phyloP scores from a whole-genome alignment of 30 jellyfish, hydroid and myxozoan species.

The Aurelia sp. region DNA sequence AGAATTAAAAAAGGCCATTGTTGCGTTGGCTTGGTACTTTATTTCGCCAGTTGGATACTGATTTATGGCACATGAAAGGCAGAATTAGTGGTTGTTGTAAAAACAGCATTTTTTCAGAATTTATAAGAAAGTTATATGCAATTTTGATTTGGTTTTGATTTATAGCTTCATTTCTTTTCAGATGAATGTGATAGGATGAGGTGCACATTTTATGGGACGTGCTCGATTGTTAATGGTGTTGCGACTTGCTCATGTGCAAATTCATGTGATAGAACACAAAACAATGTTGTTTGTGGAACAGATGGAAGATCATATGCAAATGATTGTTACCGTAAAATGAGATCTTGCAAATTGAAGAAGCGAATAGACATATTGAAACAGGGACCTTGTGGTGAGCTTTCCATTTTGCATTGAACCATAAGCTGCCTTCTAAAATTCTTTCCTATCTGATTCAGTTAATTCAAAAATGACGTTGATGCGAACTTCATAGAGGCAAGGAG shows the following conservation, averaged over 20 bases:
- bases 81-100: too few relatives aligned
- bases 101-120: too few relatives aligned
- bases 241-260: constrained; percentile 57
- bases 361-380: neutral
- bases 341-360: constrained; percentile 37
- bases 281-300: constrained; percentile 44
- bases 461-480: too few relatives aligned
- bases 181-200: constrained; percentile 43
- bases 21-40: too few relatives aligned
- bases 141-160: too few relatives aligned
- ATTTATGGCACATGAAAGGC: too few relatives aligned
- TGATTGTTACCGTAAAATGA: constrained; percentile 41
- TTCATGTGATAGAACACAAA: constrained; percentile 27
- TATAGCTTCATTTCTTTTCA: neutral
- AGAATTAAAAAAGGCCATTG: too few relatives aligned
- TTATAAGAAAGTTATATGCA: too few relatives aligned
- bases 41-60: too few relatives aligned
- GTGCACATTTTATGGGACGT: constrained; percentile 53
- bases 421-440: too few relatives aligned
- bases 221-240: constrained; percentile 41
- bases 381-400: constrained; percentile 68
- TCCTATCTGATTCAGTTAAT: too few relatives aligned
- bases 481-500: too few relatives aligned
- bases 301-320: constrained; percentile 74
- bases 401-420: neutral